Evolutionary conservation across 2,888 invertebrate genomes (phyloP).

Genomic region (Pocota personata): DNA sequence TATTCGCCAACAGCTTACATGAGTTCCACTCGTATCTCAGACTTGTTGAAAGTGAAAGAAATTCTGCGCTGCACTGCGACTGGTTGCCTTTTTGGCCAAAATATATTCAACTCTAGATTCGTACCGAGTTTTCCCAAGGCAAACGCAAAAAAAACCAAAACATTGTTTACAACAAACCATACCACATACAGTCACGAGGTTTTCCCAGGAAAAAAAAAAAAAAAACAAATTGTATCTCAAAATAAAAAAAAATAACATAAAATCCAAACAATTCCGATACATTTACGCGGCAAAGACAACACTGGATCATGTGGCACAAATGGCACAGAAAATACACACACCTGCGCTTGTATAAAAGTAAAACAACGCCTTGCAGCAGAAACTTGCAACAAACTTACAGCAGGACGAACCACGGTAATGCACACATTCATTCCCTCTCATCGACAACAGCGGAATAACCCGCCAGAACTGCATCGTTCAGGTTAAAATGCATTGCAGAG

Average conservation of each 20-base stretch:
- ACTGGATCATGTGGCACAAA: constrained; percentile 17
- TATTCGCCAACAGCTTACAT: constrained; percentile 60
- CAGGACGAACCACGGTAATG: constrained; percentile 51
- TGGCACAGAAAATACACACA: constrained; percentile 6
- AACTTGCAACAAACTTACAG: constrained; percentile 36
- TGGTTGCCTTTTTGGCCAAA: constrained; percentile 26
- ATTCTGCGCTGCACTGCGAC: constrained; percentile 39
- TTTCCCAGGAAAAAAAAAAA: constrained; percentile 41
- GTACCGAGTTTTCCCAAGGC: constrained; percentile 47
- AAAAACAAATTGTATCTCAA: constrained; percentile 27
- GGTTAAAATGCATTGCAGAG: constrained; percentile 50
- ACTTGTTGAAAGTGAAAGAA: constrained; percentile 68
- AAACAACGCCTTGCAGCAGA: constrained; percentile 66
- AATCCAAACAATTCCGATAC: constrained; percentile 66
- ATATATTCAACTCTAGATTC: constrained; percentile 44
- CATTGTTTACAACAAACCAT: constrained; percentile 28
- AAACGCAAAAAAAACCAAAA: not conserved
- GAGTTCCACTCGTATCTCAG: constrained; percentile 51
- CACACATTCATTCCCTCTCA: constrained; percentile 2
- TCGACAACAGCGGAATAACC: constrained; percentile 23
- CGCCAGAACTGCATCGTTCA: constrained; percentile 55
- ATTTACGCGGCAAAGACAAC: constrained; percentile 41
- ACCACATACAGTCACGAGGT: constrained; percentile 52
- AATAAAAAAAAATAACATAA: constrained; percentile 19
- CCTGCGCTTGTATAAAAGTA: constrained; percentile 31